Base-by-base conservation (phyloP, 2,113 vertebrate genomes). In the Halcyon malimbica region DNA sequence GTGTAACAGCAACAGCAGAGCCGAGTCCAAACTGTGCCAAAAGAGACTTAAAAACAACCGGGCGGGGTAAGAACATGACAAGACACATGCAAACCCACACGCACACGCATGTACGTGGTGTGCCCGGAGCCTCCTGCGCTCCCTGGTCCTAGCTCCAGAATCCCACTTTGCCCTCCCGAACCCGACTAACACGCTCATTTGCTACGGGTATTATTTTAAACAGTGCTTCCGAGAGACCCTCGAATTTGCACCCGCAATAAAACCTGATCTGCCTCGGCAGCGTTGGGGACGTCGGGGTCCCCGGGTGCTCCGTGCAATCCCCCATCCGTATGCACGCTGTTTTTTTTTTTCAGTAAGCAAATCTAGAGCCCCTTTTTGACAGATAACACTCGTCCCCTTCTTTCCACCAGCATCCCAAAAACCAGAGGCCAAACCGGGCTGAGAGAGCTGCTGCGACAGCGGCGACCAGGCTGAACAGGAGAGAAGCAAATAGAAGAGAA, bases 251-350 rank as follows among this genome's bases (percentile, higher is more conserved):
- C 70, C 81, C 28, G 14, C 59, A 68, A 35, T 64, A 73, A 83
- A 81, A n/a, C 33, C 48, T 25, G 9, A 51, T 41, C 68, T 79
- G 84, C 54, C 25, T 9, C 57, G 4, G 26, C 26, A 31, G 10
- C 3, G 73, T 5, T 44, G 57, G 83, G 50, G 50, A 51, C 24
- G 13, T 51, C 20, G 50, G 50, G 50, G 77, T 6, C 4, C 7
- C 15, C 1, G 3, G n/a, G 44, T 3, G 12, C 25, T 57, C 7
- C 15, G 0, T 4, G 0, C 41, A 2, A 42, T 14, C 29, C 56
- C 35, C 59, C 3, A 1, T 1, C 10, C 19, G 2, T 1, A 12
- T 1, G 7, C 1, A 2, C 26, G 4, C 13, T 2, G 0, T 6
- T 10, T 23, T 25, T 37, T 25, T 37, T 21, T 21, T 10, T 24